Percentiles rank a stretch among this genome's conserved stretches.
phyloP scores from a whole-genome alignment of 2,888 invertebrate species.

The Cerastis rubricosa region DNA sequence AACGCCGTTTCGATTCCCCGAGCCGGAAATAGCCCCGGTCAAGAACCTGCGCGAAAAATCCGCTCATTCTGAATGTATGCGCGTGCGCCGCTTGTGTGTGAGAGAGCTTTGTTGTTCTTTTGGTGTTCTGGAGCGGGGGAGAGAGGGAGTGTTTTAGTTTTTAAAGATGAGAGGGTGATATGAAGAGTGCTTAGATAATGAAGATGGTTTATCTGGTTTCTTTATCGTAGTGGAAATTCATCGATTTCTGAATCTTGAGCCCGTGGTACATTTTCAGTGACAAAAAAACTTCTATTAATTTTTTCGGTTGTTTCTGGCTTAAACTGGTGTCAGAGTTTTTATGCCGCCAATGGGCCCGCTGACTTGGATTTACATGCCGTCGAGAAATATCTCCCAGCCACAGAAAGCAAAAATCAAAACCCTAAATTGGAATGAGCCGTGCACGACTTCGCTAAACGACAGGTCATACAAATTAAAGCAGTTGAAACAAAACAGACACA shows the following conservation, averaged over 20 bases:
- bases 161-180: background rate
- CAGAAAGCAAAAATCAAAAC: no score
- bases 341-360: no score
- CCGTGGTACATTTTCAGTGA: background rate
- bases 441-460: no score
- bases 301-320: no score
- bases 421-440: no score
- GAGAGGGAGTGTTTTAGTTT: background rate
- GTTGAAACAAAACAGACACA: no score
- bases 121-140: background rate
- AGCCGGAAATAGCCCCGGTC: constrained; percentile 85
- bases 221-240: background rate
- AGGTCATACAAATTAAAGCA: no score
- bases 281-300: no score
- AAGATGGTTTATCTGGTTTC: background rate
- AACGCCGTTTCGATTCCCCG: constrained; percentile 80
- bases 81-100: constrained; percentile 39
- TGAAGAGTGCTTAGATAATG: background rate
- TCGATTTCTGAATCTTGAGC: background rate
- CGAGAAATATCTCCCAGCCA: no score
- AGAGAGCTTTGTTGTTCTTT: constrained; percentile 40
- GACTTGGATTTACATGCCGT: no score
- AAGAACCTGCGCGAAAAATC: constrained; percentile 81
- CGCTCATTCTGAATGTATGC: constrained; percentile 61
- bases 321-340: no score